Conservation (phyloP, 2,888 invertebrate genomes). For the Heteromurus nitidus region DNA sequence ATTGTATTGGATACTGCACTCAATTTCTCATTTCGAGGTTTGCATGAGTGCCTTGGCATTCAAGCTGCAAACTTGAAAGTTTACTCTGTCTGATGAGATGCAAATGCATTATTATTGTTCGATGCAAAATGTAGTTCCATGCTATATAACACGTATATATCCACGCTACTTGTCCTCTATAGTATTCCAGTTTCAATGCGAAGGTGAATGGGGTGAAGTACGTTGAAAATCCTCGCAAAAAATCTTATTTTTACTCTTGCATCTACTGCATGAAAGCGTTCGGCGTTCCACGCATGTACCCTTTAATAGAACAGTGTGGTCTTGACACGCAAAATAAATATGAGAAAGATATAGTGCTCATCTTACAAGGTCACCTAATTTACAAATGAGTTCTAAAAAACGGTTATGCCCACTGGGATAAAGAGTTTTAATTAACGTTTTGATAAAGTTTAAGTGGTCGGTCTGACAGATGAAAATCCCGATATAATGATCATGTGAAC, state of each 20-base stretch:
- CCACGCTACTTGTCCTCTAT: background rate
- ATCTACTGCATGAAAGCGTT: background rate
- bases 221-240: background rate
- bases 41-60: background rate
- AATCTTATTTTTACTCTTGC: background rate
- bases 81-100: background rate
- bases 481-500: no score
- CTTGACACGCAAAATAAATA: background rate
- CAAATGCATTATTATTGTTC: background rate
- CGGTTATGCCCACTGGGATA: background rate
- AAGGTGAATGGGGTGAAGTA: constrained; percentile 5
- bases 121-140: background rate
- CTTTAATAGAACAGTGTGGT: background rate
- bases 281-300: no score
- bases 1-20: constrained; percentile 1
- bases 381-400: constrained; percentile 14
- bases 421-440: background rate
- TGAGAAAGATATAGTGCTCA: background rate
- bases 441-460: background rate
- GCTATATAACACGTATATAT: no score
- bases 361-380: constrained; percentile 4
- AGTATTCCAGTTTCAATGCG: background rate
- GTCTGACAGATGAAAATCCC: background rate
- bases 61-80: background rate
- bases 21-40: background rate